Evolutionary conservation across 2,113 vertebrate genomes (phyloP), one percentile per base, ranked within the genome.

Genomic region (Beaufortia kweichowensis): DNA sequence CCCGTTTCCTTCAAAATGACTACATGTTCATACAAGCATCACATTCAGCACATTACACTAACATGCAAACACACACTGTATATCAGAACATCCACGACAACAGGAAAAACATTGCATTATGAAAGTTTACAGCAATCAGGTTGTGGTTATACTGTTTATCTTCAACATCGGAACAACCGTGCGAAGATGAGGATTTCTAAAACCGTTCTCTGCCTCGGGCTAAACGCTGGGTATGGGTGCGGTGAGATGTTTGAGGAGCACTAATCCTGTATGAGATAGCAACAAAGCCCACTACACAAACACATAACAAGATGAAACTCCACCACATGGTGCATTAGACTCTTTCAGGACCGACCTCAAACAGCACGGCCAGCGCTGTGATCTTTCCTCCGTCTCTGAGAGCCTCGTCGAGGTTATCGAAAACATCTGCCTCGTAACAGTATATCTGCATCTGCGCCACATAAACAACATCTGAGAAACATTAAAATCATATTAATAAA

Each of bases 371-470:
- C 56, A 99, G 91, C 21, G 94, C 95, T 77, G 93, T 94, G 90
- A 99, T 88, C 65, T 90, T 93, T 62, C 95, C 96, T 85, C 93
- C 94, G 77, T 89, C 91, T 87, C 92, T 93, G 81, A 98, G 73
- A 70, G 94, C 91, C 76, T 95, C 93, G 48, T 97, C 94, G 8
- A 84, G 91, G 93, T 81, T 39, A 35, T 88, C 86, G 85, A 94
- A 96, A 39, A 82, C 90, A 77, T 91, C 85, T 0, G 81, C 85
- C 80, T 98, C 94, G 64, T 94, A 98, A 86, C 95, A 95, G 89
- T 95, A 97, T 89, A 99, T 95, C 87, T 99, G 97, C 97, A 99
- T 99, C 97, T 99, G 86, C 12, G 88, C 89, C 33, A 28, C 8
- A 71, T 31, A 71, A 71, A 71, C 14, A 56, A 68, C 4, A 11